Evolutionary conservation across 2,113 vertebrate species (phyloP).

Genomic region (Potamarius usumacintae): DNA sequence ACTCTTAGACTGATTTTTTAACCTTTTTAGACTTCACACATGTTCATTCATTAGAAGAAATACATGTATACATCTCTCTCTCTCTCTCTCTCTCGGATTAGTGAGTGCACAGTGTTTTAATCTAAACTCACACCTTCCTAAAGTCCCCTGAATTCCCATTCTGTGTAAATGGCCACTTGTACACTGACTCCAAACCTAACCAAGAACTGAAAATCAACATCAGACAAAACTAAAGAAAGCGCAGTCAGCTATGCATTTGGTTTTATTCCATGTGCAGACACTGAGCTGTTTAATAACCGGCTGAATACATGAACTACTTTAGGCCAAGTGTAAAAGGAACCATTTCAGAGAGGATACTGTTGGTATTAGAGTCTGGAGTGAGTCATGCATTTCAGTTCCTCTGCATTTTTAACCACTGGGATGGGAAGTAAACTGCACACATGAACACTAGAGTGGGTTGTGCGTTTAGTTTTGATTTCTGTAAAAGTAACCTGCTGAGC

Average conservation of each 20-base stretch:
- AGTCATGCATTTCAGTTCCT: neutral
- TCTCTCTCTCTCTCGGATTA: neutral
- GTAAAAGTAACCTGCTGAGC: no score
- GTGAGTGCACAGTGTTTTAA: no score
- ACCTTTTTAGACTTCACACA: neutral
- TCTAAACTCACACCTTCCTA: neutral
- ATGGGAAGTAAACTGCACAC: no score
- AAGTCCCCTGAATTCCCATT: no score
- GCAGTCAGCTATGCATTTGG: neutral
- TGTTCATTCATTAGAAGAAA: no score
- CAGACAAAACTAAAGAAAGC: neutral
- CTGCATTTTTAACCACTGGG: neutral
- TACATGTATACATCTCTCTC: neutral
- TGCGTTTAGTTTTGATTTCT: no score
- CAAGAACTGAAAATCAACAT: neutral
- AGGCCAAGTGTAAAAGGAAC: neutral
- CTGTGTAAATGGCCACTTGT: no score
- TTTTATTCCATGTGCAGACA: neutral
- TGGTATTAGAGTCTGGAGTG: no score
- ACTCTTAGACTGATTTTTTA: neutral
- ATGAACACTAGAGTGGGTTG: no score
- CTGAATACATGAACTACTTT: neutral
- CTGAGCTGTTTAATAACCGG: no score
- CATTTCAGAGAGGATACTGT: neutral
- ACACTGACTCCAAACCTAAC: neutral